Evolutionary conservation across 2,888 invertebrate genomes (phyloP), one percentile per base, ranked within the genome.

Genomic region (Cerastoderma edule): DNA sequence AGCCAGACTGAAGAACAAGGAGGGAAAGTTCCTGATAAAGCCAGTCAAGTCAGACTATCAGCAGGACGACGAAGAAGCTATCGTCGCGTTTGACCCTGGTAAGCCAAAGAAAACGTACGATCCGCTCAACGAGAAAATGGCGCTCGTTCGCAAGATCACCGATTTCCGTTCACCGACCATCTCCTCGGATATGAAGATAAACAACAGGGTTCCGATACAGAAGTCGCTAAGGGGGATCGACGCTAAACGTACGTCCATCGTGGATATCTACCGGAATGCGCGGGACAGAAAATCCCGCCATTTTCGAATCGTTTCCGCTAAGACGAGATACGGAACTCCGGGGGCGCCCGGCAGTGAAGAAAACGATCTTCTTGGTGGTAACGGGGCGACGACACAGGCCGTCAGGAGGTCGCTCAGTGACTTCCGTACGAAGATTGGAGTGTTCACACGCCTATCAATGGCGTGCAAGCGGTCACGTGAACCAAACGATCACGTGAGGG

Each of bases 161-260:
- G 77, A 54, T 24, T 85, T 79, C 67, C 71, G 72, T 44, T 76
- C 87, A 0, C 82, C 86, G 0, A 88, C 88, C 0, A 77, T 88
- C 13, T 72, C 87, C 0, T 84, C 87, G 0, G 88, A 88, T 75
- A 75, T 88, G 72, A 88, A 88, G 75, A 83, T 87, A 19, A 87
- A 85, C 67, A 88, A 87, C 64, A 69, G 86, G 72, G 83, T 88
- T 22, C 86, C 88, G 16, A 88, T 88, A 32, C 85, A 87, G 69
- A 87, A 86, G 75, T 85, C 84, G 13, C 66, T 88, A 22, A 72
- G 76, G 44, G 88, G 88, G 2, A 72, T 84, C 19, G 75, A 81
- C 10, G 78, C 84, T 8, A 88, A 86, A 54, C 78, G 87, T 53
- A 83, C 84, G 19, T 85, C 88, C 0, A 85, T 88, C 1, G 77